These are phyloP conservation scores for Thyatira batis DNA, from an alignment of 2,888 invertebrate species.

Conservation along the genomic window DNA sequence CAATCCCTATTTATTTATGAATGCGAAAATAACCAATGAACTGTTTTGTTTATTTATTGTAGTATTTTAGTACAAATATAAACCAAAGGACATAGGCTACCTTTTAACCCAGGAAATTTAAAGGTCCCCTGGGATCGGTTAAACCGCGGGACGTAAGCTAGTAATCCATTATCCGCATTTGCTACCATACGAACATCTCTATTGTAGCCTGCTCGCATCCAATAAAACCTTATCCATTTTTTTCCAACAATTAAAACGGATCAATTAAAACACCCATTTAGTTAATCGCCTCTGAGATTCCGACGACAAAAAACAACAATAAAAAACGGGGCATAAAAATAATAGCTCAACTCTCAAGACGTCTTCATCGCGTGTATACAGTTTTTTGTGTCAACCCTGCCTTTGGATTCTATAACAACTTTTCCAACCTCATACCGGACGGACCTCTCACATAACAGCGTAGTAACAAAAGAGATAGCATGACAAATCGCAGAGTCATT, in stretches of 20 bases:
- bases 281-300: constrained; percentile 48
- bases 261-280: constrained; percentile 64
- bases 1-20: no score
- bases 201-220: constrained; percentile 8
- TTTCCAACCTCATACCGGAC: neutral
- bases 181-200: neutral
- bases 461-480: no score
- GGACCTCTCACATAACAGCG: no score
- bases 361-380: constrained; percentile 43
- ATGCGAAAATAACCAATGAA: no score
- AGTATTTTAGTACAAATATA: no score
- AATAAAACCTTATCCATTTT: constrained; percentile 45
- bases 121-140: no score
- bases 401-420: constrained; percentile 9
- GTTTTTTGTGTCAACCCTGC: constrained; percentile 37
- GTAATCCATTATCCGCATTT: neutral
- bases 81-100: no score
- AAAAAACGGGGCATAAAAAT: constrained; percentile 33
- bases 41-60: no score
- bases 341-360: constrained; percentile 30
- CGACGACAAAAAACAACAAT: constrained; percentile 45
- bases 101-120: no score
- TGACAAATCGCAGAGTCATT: no score
- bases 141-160: no score
- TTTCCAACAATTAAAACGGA: constrained; percentile 53